Percentiles rank a stretch among this genome's conserved stretches.
These are phyloP conservation scores for Python bivittatus DNA, from an alignment of 2,113 vertebrate genomes.

Conservation along the genomic window DNA sequence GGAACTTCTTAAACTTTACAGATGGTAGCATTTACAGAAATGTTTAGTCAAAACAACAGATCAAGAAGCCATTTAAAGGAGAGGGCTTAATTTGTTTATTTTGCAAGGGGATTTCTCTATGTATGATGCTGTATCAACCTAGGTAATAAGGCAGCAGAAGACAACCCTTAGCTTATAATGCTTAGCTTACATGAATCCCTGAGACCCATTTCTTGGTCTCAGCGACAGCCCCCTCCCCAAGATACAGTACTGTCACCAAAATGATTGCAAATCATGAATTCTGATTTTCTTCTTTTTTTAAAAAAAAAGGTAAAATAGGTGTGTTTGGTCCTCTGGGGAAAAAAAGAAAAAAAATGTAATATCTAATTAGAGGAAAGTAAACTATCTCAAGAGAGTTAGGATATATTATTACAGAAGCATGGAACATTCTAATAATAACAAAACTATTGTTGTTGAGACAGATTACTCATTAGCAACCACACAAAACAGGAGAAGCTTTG, in stretches of 20 bases:
- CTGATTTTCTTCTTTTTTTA: not conserved
- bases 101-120: not conserved
- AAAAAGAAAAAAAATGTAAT: not conserved
- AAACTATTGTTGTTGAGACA: not conserved
- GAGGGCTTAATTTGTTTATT: not conserved
- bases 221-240: not conserved
- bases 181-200: not conserved
- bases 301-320: not conserved
- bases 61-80: not conserved
- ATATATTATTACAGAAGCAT: not conserved
- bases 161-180: not conserved
- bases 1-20: slow-evolving; percentile 3
- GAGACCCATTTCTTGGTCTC: not conserved
- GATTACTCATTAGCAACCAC: not conserved
- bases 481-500: not conserved
- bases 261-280: not conserved
- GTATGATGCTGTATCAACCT: not conserved
- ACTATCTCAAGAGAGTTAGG: not conserved
- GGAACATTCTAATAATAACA: not conserved
- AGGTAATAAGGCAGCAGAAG: not conserved
- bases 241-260: not conserved
- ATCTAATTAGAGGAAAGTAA: not conserved
- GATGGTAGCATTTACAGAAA: slow-evolving; percentile 10
- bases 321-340: not conserved
- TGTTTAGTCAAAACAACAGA: slow-evolving; percentile 19